phyloP scores from a whole-genome alignment of 1,140 invertebrate genomes.

The Zophobas morio region DNA sequence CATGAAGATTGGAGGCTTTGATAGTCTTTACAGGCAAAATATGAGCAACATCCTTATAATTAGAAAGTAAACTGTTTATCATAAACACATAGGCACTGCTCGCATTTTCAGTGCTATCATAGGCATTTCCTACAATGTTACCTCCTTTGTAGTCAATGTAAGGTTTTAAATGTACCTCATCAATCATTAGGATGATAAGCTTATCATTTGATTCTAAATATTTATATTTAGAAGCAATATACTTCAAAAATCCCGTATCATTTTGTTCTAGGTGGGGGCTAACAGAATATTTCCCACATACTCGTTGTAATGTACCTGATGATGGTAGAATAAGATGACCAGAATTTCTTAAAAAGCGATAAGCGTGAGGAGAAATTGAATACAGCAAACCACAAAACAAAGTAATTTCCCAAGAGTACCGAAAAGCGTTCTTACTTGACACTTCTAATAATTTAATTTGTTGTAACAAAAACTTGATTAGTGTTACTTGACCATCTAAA shows the following conservation, averaged over 20 bases:
- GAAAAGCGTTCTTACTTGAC: too few relatives aligned
- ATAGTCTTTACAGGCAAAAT: conserved; percentile 33
- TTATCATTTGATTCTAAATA: conserved; percentile 12
- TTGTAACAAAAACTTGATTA: too few relatives aligned
- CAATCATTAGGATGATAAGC: conserved; percentile 18
- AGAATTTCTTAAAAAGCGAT: conserved; percentile 37
- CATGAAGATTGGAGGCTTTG: conserved; percentile 1
- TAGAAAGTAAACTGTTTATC: conserved; percentile 35
- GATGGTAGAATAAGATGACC: conserved; percentile 20
- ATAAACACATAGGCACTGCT: conserved; percentile 41
- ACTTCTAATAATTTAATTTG: too few relatives aligned
- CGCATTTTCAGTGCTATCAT: conserved; percentile 16
- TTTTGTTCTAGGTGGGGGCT: conserved; percentile 20
- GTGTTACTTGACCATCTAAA: too few relatives aligned
- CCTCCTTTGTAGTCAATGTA: conserved; percentile 37
- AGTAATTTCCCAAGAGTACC: conserved; percentile 10
- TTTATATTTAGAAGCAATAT: conserved; percentile 20
- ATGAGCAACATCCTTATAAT: conserved; percentile 46
- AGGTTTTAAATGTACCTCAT: conserved; percentile 45
- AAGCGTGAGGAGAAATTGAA: conserved; percentile 37
- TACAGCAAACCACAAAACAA: conserved; percentile 36
- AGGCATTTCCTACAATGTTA: conserved; percentile 34
- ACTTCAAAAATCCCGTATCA: conserved; percentile 22
- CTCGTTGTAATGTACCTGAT: conserved; percentile 4
- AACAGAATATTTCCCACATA: conserved; percentile 21